These are phyloP conservation scores for Diloba caeruleocephala DNA, from an alignment of 2,888 invertebrate species.

Conservation along the genomic window DNA sequence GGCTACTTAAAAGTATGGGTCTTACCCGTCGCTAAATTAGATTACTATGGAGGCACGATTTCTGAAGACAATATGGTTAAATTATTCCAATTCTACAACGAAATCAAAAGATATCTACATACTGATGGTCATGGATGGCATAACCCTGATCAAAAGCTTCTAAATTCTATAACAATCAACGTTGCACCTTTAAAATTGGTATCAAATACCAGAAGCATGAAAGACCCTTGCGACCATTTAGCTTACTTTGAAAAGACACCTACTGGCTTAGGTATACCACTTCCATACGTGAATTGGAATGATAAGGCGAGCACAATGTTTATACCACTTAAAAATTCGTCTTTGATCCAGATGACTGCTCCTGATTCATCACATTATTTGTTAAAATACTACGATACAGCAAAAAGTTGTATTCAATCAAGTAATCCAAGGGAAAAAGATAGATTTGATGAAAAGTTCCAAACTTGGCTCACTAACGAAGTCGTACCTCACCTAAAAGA, in stretches of 20 bases:
- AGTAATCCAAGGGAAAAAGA: slow-evolving; percentile 69
- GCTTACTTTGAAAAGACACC: slow-evolving; percentile 71
- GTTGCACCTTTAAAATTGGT: slow-evolving; percentile 54
- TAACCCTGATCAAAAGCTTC: slow-evolving; percentile 59
- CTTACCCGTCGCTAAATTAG: slow-evolving; percentile 89
- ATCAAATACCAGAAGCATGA: slow-evolving; percentile 49
- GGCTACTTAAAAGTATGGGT: slow-evolving; percentile 90
- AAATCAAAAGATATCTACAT: slow-evolving; percentile 88
- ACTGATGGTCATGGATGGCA: slow-evolving; percentile 90
- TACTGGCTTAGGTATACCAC: slow-evolving; percentile 76
- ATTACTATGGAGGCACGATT: slow-evolving; percentile 90
- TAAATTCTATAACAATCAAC: slow-evolving; percentile 66
- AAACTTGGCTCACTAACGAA: slow-evolving; percentile 85
- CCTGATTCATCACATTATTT: slow-evolving; percentile 75
- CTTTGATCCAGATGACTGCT: slow-evolving; percentile 65
- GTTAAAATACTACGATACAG: slow-evolving; percentile 88
- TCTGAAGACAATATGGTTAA: slow-evolving; percentile 87
- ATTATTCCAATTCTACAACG: slow-evolving; percentile 87
- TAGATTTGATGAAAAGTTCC: slow-evolving; percentile 86
- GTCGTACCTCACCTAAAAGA: slow-evolving; percentile 88
- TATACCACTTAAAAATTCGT: slow-evolving; percentile 86
- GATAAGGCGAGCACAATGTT: slow-evolving; percentile 88
- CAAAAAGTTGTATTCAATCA: slow-evolving; percentile 83
- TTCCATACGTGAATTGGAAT: slow-evolving; percentile 90
- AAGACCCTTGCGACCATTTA: slow-evolving; percentile 68